Evolutionary conservation across 2,113 vertebrate genomes (phyloP).

Genomic region (Spilogale gracilis): DNA sequence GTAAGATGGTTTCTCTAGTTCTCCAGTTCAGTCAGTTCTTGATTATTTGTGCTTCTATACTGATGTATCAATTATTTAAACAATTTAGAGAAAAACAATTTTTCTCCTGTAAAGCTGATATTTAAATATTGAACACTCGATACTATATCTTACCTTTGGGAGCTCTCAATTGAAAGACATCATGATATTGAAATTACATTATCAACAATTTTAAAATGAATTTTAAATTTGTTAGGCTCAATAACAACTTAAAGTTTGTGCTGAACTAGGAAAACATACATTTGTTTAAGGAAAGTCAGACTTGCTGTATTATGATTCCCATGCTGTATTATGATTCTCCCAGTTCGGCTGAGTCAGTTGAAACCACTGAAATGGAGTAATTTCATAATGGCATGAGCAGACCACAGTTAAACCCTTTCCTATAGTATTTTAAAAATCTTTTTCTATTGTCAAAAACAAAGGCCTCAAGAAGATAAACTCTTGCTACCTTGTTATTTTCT

Average conservation of each 20-base stretch:
- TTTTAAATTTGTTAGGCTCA: not conserved
- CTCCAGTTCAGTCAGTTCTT: not conserved
- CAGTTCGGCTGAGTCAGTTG: not conserved
- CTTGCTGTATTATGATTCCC: not conserved
- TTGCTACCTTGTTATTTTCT: not conserved
- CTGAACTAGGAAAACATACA: not conserved
- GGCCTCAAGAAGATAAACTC: not conserved
- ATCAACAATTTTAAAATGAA: not conserved
- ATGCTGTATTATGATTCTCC: not conserved
- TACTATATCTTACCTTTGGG: not conserved
- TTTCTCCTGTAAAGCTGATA: not conserved
- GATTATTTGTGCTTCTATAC: conserved; percentile 45
- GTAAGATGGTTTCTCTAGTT: not conserved
- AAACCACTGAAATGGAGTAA: not conserved
- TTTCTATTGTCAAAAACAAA: not conserved
- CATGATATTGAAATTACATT: not conserved
- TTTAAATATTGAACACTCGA: not conserved
- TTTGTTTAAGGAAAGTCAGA: conserved; percentile 53
- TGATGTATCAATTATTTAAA: conserved; percentile 56
- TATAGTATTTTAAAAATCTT: not conserved
- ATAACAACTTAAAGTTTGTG: conserved; percentile 39
- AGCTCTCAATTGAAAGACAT: not conserved
- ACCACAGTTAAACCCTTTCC: not conserved
- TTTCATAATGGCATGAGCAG: not conserved
- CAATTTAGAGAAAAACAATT: conserved; percentile 18